These are phyloP conservation scores for Phrynocephalus vlangalii DNA, from an alignment of 2,797 vertebrate genomes.

Conservation along the genomic window DNA sequence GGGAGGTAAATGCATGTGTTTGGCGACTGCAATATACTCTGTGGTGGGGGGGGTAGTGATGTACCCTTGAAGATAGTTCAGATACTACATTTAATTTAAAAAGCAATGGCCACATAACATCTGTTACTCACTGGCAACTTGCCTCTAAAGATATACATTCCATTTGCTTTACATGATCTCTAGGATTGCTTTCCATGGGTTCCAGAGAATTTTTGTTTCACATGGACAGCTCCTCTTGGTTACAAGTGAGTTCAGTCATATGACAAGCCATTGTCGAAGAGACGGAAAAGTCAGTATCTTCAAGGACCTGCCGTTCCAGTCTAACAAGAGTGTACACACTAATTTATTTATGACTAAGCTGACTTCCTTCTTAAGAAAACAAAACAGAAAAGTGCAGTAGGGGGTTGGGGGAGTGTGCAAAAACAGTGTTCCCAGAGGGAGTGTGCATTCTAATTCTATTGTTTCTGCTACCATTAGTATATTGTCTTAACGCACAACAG, in stretches of 20 bases:
- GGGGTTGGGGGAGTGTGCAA: conserved; percentile 46
- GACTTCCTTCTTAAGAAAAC: conserved; percentile 67
- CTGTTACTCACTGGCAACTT: background rate
- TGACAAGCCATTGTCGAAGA: conserved; percentile 50
- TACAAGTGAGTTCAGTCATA: conserved; percentile 55
- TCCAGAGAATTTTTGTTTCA: conserved; percentile 28
- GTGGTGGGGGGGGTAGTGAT: no score
- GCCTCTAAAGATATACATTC: background rate
- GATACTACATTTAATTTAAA: no score
- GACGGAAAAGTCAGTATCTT: conserved; percentile 57
- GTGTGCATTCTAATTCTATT: conserved; percentile 73
- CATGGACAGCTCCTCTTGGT: conserved; percentile 52
- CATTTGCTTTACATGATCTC: background rate
- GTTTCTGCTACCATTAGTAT: conserved; percentile 72
- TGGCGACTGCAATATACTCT: no score
- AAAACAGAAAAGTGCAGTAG: background rate
- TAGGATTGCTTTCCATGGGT: conserved; percentile 41
- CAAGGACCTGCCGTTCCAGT: conserved; percentile 71
- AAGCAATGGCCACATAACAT: background rate
- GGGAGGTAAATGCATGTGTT: no score
- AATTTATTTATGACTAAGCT: conserved; percentile 71
- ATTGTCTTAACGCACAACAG: conserved; percentile 72
- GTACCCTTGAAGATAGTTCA: no score
- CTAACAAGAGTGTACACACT: conserved; percentile 67
- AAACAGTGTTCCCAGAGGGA: conserved; percentile 75